phyloP scores from a whole-genome alignment of 2,113 vertebrate genomes.

The Melanocharis versteri region DNA sequence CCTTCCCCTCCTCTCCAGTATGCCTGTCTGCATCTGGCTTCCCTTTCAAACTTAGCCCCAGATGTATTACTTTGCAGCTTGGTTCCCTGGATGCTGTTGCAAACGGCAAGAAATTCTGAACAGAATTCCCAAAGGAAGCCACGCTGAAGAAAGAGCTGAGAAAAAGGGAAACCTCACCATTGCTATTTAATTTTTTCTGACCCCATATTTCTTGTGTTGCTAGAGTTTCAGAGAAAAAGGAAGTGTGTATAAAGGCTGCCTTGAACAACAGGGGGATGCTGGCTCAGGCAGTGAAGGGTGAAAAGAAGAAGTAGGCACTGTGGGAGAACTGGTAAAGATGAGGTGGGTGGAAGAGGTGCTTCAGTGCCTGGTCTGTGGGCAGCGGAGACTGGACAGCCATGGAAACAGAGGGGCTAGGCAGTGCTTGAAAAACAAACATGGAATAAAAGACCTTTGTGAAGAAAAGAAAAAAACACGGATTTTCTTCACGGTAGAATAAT shows the following conservation, averaged over 20 bases:
- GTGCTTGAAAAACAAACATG: background rate
- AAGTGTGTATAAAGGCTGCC: slow-evolving; percentile 21
- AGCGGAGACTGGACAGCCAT: background rate
- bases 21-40: background rate
- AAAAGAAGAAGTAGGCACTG: slow-evolving; percentile 53
- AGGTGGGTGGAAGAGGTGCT: background rate
- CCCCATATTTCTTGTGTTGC: background rate
- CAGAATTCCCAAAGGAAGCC: slow-evolving; percentile 22
- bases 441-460: background rate
- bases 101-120: slow-evolving; percentile 2
- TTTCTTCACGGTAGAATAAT: background rate
- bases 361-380: background rate
- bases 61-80: background rate
- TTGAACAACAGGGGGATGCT: slow-evolving; percentile 3
- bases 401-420: background rate
- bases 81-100: background rate
- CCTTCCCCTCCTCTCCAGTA: background rate
- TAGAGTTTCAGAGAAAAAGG: slow-evolving; percentile 45
- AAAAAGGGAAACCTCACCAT: background rate
- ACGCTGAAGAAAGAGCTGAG: background rate
- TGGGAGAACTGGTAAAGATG: background rate
- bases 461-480: background rate
- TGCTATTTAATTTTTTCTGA: background rate
- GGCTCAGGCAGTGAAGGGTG: slow-evolving; percentile 7
- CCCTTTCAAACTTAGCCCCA: background rate